phyloP scores from a whole-genome alignment of 2,888 invertebrate species.

The Caenorhabditis wallacei region DNA sequence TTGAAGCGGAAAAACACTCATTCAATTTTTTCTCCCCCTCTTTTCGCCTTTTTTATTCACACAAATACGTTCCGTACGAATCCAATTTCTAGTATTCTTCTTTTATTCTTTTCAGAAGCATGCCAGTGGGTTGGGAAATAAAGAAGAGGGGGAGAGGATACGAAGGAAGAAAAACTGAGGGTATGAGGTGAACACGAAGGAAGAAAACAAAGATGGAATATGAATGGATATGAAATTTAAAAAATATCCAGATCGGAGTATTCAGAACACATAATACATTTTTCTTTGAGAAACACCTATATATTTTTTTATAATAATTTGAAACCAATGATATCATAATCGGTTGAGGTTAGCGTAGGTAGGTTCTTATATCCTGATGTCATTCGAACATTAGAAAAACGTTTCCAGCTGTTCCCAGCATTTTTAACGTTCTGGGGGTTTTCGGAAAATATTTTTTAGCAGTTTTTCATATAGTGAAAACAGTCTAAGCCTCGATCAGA shows the following conservation, averaged over 20 bases:
- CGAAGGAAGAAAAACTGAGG: background rate
- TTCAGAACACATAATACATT: too few relatives aligned
- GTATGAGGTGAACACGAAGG: background rate
- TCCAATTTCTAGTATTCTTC: constrained; percentile 22
- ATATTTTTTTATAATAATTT: too few relatives aligned
- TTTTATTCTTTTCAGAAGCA: constrained; percentile 25
- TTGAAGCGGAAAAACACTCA: constrained; percentile 40
- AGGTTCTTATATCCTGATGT: too few relatives aligned
- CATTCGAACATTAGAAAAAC: too few relatives aligned
- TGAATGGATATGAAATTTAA: background rate
- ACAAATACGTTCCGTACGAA: constrained; percentile 17
- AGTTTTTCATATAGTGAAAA: too few relatives aligned
- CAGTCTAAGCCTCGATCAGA: too few relatives aligned
- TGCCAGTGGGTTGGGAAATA: background rate
- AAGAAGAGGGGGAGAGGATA: background rate
- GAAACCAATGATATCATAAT: too few relatives aligned
- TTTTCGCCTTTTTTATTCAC: constrained; percentile 24
- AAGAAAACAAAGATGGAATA: background rate
- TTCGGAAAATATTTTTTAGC: too few relatives aligned
- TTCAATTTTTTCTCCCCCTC: constrained; percentile 18
- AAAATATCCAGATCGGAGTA: background rate
- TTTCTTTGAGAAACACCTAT: too few relatives aligned
- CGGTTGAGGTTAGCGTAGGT: too few relatives aligned
- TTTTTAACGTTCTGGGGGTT: too few relatives aligned
- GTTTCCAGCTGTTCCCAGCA: too few relatives aligned